Base-by-base conservation (phyloP, 2,113 vertebrate genomes). In the Cygnus buccinator region DNA sequence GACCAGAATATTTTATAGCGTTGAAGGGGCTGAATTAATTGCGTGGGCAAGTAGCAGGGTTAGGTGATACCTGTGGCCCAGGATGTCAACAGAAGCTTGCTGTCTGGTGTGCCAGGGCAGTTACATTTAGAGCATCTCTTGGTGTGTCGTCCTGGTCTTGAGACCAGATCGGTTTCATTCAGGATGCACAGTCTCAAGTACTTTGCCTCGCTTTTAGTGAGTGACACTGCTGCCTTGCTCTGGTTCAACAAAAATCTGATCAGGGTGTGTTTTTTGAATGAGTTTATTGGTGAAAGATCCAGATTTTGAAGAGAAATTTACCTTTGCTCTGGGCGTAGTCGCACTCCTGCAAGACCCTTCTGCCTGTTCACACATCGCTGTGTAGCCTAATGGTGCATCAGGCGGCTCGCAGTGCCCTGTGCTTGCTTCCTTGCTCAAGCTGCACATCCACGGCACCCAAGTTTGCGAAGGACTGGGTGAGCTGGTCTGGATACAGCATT, bases 111-210 rank as follows among this genome's bases (percentile, higher is more conserved):
- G 41, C 9, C 12, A 25, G 46, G 48, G 48, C 59, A 19, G 6
- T 67, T 22, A 7, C 10, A 31, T 50, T 9, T 5, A 3, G 52
- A 58, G 80, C 70, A 18, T 57, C 75, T 48, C 54, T 14, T 15
- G 26, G 5, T 22, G 9, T 5, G 29, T 79, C 29, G 19, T 29
- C 22, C 48, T 14, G 13, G n/a, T 18, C 66, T 43, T 65, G 12
- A 57, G 21, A 65, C 44, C 33, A 29, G 37, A 5, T 79, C 21
- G 17, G 5, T 29, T 87, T 74, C 50, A 37, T 6, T 54, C 1
- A 1, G 75, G 13, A 7, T 14, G 4, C 0, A 10, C 28, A 81
- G 52, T 17, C 17, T 28, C 20, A 44, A 75, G 66, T 0, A 0
- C n/a, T 72, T 44, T 20, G 16, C 33, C 19, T 17, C 50, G 1